A percentile compares a stretch with the other conserved stretches of the same genome.
These are phyloP conservation scores for Agrenia bidenticulata DNA, from an alignment of 2,888 invertebrate genomes.

Conservation along the genomic window DNA sequence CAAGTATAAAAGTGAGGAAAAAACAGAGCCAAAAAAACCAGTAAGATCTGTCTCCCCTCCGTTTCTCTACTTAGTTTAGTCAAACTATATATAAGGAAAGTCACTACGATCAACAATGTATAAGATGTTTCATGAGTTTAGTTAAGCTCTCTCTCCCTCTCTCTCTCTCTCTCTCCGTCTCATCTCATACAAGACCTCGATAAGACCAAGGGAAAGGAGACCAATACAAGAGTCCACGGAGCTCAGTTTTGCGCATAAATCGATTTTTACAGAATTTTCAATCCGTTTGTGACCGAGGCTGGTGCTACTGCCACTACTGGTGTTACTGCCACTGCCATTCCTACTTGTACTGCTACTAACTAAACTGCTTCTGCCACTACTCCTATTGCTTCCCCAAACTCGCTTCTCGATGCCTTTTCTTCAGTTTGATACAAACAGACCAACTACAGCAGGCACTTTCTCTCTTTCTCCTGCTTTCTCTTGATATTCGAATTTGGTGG, in stretches of 20 bases:
- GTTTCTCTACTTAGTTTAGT: too few relatives aligned
- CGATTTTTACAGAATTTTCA: constrained; percentile 43
- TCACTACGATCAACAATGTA: constrained; percentile 2
- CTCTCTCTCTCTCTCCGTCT: background rate
- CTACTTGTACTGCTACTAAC: constrained; percentile 4
- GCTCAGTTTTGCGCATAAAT: constrained; percentile 49
- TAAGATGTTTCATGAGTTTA: constrained; percentile 15
- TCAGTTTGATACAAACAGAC: background rate
- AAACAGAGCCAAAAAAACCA: too few relatives aligned
- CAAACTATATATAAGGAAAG: too few relatives aligned
- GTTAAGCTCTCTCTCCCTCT: constrained; percentile 14
- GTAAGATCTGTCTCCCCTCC: too few relatives aligned
- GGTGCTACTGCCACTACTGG: background rate
- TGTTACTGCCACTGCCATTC: background rate
- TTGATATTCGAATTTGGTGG: too few relatives aligned
- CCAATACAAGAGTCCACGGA: constrained; percentile 29
- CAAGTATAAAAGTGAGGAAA: too few relatives aligned
- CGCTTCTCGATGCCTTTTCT: too few relatives aligned
- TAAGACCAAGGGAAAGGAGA: constrained; percentile 13
- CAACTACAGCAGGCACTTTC: background rate
- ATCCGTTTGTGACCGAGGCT: constrained; percentile 4
- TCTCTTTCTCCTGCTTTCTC: too few relatives aligned
- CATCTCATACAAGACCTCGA: background rate
- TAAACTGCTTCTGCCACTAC: background rate
- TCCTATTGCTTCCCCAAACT: background rate